Percentiles rank a stretch among this genome's conserved stretches.
These are phyloP conservation scores for Lichenostomus cassidix DNA, from an alignment of 2,113 vertebrate genomes.

Conservation along the genomic window DNA sequence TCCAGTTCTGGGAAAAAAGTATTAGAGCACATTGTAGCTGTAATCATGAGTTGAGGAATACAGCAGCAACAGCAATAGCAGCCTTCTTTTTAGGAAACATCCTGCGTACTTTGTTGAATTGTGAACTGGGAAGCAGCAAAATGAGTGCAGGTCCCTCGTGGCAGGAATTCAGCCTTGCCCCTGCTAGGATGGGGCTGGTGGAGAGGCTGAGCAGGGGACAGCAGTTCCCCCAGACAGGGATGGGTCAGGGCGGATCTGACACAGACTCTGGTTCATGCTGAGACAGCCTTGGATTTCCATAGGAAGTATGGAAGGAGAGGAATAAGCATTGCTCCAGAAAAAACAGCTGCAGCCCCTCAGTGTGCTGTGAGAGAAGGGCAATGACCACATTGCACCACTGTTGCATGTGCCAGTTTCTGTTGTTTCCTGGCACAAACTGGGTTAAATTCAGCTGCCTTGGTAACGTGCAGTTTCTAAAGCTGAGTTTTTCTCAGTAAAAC, in stretches of 20 bases:
- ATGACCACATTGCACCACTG: no score
- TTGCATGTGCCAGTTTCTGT: not conserved
- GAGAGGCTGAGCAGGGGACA: not conserved
- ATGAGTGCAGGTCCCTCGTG: not conserved
- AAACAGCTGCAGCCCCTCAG: not conserved
- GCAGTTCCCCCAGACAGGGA: not conserved
- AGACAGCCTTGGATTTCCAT: not conserved
- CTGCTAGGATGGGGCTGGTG: not conserved
- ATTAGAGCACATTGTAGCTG: not conserved
- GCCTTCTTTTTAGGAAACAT: not conserved
- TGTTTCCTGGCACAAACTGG: not conserved
- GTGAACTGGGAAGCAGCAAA: accelerated
- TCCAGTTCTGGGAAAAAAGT: not conserved
- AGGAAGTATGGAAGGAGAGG: not conserved
- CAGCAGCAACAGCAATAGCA: not conserved
- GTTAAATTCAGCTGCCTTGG: not conserved
- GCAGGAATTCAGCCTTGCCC: not conserved
- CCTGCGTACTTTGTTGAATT: not conserved
- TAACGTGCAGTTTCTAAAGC: not conserved
- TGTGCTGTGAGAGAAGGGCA: not conserved
- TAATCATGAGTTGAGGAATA: not conserved
- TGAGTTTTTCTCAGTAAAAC: not conserved
- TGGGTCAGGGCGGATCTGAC: not conserved
- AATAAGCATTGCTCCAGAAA: not conserved
- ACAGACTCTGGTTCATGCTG: not conserved